A percentile compares a stretch with the other conserved stretches of the same genome.
phyloP scores from a whole-genome alignment of 1,140 invertebrate species.

The Aphaenogaster ashmeadi region DNA sequence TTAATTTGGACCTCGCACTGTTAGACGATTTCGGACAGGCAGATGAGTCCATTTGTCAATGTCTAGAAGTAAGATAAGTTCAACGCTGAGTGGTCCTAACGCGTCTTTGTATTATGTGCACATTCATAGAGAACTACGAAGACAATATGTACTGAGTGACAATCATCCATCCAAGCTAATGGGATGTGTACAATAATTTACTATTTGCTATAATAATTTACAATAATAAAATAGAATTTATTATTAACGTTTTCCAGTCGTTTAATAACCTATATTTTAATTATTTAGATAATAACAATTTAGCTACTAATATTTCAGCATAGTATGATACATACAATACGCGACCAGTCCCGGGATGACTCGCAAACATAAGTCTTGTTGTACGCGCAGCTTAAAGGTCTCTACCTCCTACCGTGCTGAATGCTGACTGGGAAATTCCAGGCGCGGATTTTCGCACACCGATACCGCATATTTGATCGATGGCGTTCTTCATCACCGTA shows the following conservation, averaged over 20 bases:
- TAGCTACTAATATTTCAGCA: background rate
- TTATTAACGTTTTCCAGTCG: background rate
- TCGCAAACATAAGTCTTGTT: background rate
- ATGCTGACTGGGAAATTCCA: constrained; percentile 49
- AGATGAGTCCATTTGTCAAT: background rate
- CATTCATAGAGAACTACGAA: background rate
- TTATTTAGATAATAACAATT: background rate
- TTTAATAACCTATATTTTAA: background rate
- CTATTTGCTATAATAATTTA: background rate
- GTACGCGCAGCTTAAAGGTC: background rate
- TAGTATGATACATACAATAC: background rate
- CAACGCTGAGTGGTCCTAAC: background rate
- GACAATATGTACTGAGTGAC: background rate
- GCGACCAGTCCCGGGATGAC: constrained; percentile 1
- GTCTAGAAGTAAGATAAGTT: background rate
- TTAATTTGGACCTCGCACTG: background rate
- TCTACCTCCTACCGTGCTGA: constrained; percentile 41
- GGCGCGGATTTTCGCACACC: constrained; percentile 55
- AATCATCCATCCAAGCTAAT: background rate
- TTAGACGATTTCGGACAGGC: background rate
- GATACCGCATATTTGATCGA: constrained; percentile 53
- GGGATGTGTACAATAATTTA: background rate
- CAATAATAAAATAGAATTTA: background rate
- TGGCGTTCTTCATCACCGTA: constrained; percentile 23
- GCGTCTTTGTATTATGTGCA: background rate